Percentiles rank a stretch among this genome's conserved stretches.
phyloP scores from a whole-genome alignment of 2,888 invertebrate genomes.

The Psylliodes chrysocephalus region DNA sequence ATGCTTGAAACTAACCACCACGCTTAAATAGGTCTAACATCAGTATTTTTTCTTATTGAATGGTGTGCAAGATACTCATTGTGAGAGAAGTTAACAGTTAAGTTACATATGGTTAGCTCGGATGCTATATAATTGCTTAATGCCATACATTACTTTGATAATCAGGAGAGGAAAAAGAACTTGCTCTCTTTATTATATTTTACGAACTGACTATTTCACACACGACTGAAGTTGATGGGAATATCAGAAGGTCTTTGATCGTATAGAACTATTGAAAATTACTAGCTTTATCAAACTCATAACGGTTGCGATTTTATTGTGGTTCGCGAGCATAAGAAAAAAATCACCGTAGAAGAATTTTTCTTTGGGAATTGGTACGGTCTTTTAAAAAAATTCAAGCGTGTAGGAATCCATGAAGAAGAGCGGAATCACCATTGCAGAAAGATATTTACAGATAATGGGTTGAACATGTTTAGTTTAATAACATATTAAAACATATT shows the following conservation, averaged over 20 bases:
- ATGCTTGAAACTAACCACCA: no score
- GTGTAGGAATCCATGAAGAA: constrained; percentile 3
- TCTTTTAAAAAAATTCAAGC: constrained; percentile 13
- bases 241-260: constrained; percentile 47
- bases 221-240: constrained; percentile 44
- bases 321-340: constrained; percentile 21
- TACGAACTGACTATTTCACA: constrained; percentile 43
- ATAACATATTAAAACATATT: no score
- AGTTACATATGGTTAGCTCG: constrained; percentile 39
- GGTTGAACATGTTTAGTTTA: no score
- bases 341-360: constrained; percentile 15
- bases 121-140: constrained; percentile 35
- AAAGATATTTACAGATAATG: no score
- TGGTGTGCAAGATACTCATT: constrained; percentile 27
- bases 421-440: no score
- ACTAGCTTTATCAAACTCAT: constrained; percentile 34
- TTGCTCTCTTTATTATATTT: constrained; percentile 40
- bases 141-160: constrained; percentile 35
- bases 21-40: constrained; percentile 25
- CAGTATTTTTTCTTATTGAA: constrained; percentile 26
- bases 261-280: constrained; percentile 38
- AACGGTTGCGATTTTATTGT: constrained; percentile 33
- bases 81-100: constrained; percentile 36
- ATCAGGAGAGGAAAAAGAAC: constrained; percentile 34
- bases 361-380: constrained; percentile 10